A percentile compares a stretch with the other conserved stretches of the same genome.
Conservation (phyloP, 1,140 invertebrate species). For the Leptonema lineaticorne region DNA sequence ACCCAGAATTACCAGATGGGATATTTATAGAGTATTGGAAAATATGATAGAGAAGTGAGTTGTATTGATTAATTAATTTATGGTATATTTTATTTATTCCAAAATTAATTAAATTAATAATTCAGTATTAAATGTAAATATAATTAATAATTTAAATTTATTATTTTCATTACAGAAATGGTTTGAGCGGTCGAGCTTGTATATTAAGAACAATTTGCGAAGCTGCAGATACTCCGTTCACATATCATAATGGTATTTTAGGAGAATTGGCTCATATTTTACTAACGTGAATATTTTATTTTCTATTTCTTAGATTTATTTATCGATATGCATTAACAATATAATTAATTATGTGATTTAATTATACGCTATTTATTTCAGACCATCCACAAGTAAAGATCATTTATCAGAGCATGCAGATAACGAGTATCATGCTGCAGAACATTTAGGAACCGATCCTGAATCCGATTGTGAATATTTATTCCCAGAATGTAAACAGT, state of each 20-base stretch:
- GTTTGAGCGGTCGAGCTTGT: slow-evolving; percentile 67
- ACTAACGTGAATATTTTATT: slow-evolving; percentile 61
- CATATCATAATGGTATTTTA: slow-evolving; percentile 63
- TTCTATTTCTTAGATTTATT: not conserved
- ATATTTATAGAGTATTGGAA: slow-evolving; percentile 63
- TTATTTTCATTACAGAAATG: slow-evolving; percentile 52
- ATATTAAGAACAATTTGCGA: slow-evolving; percentile 75
- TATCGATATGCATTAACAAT: not conserved
- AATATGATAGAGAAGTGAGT: slow-evolving; percentile 55
- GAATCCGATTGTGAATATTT: slow-evolving; percentile 58
- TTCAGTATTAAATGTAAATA: not conserved
- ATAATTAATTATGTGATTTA: slow-evolving; percentile 22
- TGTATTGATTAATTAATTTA: not conserved
- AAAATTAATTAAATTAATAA: not conserved
- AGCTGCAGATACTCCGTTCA: slow-evolving; percentile 66
- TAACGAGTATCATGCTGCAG: slow-evolving; percentile 70
- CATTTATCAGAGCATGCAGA: slow-evolving; percentile 62
- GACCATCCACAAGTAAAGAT: slow-evolving; percentile 66
- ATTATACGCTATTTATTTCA: too few relatives aligned
- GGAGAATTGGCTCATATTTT: slow-evolving; percentile 71
- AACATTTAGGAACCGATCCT: slow-evolving; percentile 61
- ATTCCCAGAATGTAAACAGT: slow-evolving; percentile 65
- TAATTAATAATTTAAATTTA: not conserved
- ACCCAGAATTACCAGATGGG: slow-evolving; percentile 59
- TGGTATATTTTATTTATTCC: too few relatives aligned